Evolutionary conservation across 2,797 vertebrate genomes (phyloP).

Genomic region (Sus cebifrons): DNA sequence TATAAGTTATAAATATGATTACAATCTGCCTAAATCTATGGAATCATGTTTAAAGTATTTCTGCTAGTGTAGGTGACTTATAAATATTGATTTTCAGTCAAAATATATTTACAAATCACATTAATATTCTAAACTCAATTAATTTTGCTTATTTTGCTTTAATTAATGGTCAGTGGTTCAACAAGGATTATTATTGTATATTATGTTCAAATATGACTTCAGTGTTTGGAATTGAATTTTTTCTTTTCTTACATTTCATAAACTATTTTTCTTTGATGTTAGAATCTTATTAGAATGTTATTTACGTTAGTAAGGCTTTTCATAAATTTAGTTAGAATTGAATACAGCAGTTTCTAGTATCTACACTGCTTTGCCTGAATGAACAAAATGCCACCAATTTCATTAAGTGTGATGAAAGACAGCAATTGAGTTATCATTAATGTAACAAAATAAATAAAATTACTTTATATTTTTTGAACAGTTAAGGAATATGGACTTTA

Average conservation of each 20-base stretch:
- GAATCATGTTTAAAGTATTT: slow-evolving; percentile 34
- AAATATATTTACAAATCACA: slow-evolving; percentile 15
- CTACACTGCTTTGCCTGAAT: slow-evolving; percentile 50
- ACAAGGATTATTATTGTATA: neutral
- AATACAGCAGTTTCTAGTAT: slow-evolving; percentile 65
- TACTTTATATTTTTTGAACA: slow-evolving; percentile 41
- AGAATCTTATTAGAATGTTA: slow-evolving; percentile 67
- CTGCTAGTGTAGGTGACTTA: neutral
- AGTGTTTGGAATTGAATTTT: slow-evolving; percentile 70
- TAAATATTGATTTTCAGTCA: slow-evolving; percentile 43
- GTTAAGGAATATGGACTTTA: slow-evolving; percentile 28
- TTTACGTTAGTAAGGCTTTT: slow-evolving; percentile 70
- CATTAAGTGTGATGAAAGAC: neutral
- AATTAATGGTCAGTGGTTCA: slow-evolving; percentile 6
- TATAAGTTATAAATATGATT: slow-evolving; percentile 57
- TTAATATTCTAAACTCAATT: slow-evolving; percentile 60
- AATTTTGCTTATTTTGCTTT: slow-evolving; percentile 17
- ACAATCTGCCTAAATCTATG: neutral
- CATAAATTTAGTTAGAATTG: slow-evolving; percentile 76
- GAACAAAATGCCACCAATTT: neutral
- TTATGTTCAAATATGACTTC: slow-evolving; percentile 42
- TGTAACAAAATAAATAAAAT: slow-evolving; percentile 76
- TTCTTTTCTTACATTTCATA: slow-evolving; percentile 60
- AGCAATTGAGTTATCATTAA: slow-evolving; percentile 72
- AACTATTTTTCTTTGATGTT: slow-evolving; percentile 71